These are phyloP conservation scores for Turdus rufiventris DNA, from an alignment of 2,113 vertebrate genomes.

Conservation along the genomic window DNA sequence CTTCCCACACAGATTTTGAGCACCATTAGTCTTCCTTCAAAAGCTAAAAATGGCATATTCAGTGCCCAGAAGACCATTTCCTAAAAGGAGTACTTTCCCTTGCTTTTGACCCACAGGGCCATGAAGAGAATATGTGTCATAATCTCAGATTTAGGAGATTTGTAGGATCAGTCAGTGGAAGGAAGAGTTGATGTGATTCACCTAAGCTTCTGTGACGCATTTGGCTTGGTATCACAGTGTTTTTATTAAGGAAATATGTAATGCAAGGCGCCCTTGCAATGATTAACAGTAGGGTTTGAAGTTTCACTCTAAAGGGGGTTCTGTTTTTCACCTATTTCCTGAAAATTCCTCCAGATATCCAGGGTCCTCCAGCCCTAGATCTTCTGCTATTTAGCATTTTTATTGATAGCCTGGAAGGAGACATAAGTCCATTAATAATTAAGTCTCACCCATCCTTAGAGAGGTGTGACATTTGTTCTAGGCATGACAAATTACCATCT, in stretches of 20 bases:
- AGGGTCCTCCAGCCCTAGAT: background rate
- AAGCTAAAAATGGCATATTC: background rate
- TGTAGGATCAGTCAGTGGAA: background rate
- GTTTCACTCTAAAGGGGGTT: background rate
- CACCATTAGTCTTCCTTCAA: background rate
- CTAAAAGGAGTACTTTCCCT: background rate
- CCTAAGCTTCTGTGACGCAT: background rate
- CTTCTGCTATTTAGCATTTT: background rate
- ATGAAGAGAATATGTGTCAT: background rate
- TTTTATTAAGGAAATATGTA: constrained; percentile 17
- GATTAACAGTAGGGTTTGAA: background rate
- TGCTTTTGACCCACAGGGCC: background rate
- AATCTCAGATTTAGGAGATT: constrained; percentile 36
- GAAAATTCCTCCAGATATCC: background rate
- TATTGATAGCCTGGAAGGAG: background rate
- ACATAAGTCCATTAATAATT: background rate
- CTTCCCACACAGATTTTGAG: background rate
- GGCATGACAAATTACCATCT: background rate
- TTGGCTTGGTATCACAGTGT: constrained; percentile 11
- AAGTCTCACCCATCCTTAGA: background rate
- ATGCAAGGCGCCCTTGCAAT: background rate
- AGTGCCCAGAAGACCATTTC: background rate
- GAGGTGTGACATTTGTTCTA: background rate
- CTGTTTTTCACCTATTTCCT: background rate
- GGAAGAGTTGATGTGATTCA: constrained; percentile 32